These are phyloP conservation scores for Sinocyclocheilus anophthalmus DNA, from an alignment of 2,113 vertebrate genomes.

Conservation along the genomic window DNA sequence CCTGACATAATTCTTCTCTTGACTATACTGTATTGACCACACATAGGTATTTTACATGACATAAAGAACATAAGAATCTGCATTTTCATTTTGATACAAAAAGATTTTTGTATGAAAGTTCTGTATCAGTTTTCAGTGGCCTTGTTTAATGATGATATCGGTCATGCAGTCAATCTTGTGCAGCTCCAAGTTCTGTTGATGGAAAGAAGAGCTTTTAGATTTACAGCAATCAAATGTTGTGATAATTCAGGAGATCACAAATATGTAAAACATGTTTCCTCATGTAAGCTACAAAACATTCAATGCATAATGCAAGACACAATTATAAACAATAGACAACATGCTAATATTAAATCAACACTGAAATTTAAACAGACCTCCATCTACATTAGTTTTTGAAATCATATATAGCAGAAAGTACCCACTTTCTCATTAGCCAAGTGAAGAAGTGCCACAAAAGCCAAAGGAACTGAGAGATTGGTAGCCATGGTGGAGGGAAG, in stretches of 20 bases:
- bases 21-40: not conserved
- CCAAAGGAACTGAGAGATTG: constrained; percentile 87
- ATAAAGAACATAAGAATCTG: not conserved
- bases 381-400: not conserved
- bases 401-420: not conserved
- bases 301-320: not conserved
- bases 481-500: constrained; percentile 85
- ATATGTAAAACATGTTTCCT: not conserved
- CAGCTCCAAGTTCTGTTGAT: constrained; percentile 76
- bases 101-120: not conserved
- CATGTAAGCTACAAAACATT: not conserved
- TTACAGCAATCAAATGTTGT: not conserved
- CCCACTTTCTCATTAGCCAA: constrained; percentile 94
- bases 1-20: not conserved
- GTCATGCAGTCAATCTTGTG: constrained; percentile 79
- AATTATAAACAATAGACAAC: too few relatives aligned
- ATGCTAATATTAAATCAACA: not conserved
- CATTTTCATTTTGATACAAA: not conserved
- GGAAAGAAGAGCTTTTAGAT: constrained; percentile 29
- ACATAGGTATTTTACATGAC: not conserved
- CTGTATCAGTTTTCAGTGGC: constrained; percentile 59
- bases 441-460: constrained; percentile 89
- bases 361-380: not conserved
- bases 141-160: constrained; percentile 79
- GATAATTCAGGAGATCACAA: not conserved